Conservation (phyloP, 2,113 vertebrate species). For the Terrapene triunguis region DNA sequence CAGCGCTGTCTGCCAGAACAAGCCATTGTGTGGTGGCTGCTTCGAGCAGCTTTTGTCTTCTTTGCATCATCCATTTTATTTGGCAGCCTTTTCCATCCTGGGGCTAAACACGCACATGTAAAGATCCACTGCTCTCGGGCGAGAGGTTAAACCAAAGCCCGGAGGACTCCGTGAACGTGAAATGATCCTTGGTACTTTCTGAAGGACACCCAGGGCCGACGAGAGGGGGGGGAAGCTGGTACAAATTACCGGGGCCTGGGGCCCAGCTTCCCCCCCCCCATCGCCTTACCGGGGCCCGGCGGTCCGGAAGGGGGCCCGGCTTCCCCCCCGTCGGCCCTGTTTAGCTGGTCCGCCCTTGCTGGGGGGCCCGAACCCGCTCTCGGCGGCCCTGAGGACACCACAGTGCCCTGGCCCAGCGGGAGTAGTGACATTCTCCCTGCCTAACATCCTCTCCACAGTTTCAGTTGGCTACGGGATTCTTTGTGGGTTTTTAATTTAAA, state of each 20-base stretch:
- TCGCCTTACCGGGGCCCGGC: too few species aligned
- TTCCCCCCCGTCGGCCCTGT: too few species aligned
- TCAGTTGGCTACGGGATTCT: not conserved
- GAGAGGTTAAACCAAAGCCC: not conserved
- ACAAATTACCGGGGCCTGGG: too few species aligned
- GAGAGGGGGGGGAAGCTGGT: too few species aligned
- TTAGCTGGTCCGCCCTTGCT: too few species aligned
- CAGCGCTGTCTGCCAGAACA: not conserved
- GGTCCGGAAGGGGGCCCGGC: too few species aligned
- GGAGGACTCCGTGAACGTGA: not conserved
- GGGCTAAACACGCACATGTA: not conserved
- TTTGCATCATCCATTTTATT: not conserved
- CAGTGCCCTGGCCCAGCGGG: not conserved
- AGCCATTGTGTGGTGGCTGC: not conserved
- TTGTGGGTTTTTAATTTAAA: not conserved
- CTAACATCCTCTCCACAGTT: not conserved
- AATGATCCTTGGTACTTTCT: not conserved
- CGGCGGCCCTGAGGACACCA: too few species aligned
- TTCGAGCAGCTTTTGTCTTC: not conserved
- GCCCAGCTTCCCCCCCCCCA: too few species aligned
- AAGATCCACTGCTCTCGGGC: not conserved
- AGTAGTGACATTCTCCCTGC: slow-evolving; percentile 9
- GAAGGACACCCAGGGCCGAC: not conserved
- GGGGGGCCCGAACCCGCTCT: too few species aligned
- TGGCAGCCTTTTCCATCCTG: not conserved